phyloP scores from a whole-genome alignment of 2,888 invertebrate genomes.

The Drosophila gaucha region DNA sequence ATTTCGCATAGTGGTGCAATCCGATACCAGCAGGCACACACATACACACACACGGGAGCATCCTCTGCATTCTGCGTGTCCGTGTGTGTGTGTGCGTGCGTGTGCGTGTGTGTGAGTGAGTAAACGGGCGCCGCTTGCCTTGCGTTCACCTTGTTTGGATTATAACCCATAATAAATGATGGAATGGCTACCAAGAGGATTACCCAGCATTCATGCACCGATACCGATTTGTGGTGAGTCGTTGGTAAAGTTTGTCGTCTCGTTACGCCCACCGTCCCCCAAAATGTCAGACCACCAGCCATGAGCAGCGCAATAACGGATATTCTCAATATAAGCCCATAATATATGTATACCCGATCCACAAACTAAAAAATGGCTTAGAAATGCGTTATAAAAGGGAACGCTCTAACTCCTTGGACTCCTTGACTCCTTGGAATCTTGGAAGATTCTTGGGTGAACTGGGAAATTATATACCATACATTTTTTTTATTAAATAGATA shows the following conservation, averaged over 20 bases:
- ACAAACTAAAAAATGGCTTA: neutral
- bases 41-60: slow-evolving; percentile 33
- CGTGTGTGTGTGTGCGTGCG: slow-evolving; percentile 22
- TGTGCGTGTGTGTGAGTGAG: slow-evolving; percentile 26
- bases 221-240: slow-evolving; percentile 85
- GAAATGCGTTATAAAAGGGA: neutral
- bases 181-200: slow-evolving; percentile 85
- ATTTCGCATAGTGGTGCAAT: slow-evolving; percentile 64
- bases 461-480: neutral
- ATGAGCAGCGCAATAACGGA: slow-evolving; percentile 10
- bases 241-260: slow-evolving; percentile 82
- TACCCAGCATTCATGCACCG: slow-evolving; percentile 85
- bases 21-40: slow-evolving; percentile 48
- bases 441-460: neutral
- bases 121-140: slow-evolving; percentile 38
- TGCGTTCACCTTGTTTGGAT: slow-evolving; percentile 74
- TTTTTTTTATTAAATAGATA: too few species aligned
- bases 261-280: slow-evolving; percentile 21
- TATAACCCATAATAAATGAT: slow-evolving; percentile 83
- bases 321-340: slow-evolving; percentile 13
- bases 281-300: neutral
- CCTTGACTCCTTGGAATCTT: too few species aligned
- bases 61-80: slow-evolving; percentile 22
- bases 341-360: neutral
- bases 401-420: too few species aligned